Evolutionary conservation across 1,140 invertebrate species (phyloP).

Genomic region (Pseudoatta argentina): DNA sequence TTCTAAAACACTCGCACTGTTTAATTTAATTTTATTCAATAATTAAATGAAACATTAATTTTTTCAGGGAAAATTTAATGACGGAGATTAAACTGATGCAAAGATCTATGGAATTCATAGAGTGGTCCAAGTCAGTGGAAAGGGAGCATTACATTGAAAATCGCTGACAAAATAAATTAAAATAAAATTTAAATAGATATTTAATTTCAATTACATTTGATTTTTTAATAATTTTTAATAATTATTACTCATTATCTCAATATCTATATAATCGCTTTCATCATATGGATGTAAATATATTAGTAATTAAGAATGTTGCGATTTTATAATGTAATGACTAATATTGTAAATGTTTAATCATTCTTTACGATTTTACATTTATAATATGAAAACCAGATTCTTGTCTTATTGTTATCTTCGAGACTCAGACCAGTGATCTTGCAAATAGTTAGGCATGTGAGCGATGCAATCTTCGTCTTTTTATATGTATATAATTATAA

Average conservation of each 20-base stretch:
- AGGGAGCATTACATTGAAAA: conserved; percentile 39
- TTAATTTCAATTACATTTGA: not conserved
- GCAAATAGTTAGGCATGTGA: too few relatives aligned
- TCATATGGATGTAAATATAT: not conserved
- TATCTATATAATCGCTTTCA: conserved; percentile 6
- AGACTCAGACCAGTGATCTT: too few relatives aligned
- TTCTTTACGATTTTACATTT: conserved; percentile 21
- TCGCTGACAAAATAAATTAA: conserved; percentile 18
- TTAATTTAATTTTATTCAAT: not conserved
- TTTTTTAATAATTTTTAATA: not conserved
- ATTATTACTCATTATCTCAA: not conserved
- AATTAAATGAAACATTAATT: not conserved
- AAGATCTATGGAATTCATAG: conserved; percentile 5
- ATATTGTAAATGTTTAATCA: not conserved
- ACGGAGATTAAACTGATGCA: not conserved
- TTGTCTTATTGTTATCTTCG: too few relatives aligned
- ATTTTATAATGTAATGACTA: not conserved
- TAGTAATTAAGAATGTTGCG: not conserved
- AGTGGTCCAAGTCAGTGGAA: conserved; percentile 25
- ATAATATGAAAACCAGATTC: not conserved
- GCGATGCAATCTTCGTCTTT: not conserved
- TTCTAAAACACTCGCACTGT: not conserved
- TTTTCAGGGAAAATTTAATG: conserved; percentile 47
- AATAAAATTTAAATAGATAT: not conserved
- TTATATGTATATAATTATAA: conserved; percentile 12